Conservation (phyloP, 2,113 vertebrate species). For the Acanthisitta chloris region DNA sequence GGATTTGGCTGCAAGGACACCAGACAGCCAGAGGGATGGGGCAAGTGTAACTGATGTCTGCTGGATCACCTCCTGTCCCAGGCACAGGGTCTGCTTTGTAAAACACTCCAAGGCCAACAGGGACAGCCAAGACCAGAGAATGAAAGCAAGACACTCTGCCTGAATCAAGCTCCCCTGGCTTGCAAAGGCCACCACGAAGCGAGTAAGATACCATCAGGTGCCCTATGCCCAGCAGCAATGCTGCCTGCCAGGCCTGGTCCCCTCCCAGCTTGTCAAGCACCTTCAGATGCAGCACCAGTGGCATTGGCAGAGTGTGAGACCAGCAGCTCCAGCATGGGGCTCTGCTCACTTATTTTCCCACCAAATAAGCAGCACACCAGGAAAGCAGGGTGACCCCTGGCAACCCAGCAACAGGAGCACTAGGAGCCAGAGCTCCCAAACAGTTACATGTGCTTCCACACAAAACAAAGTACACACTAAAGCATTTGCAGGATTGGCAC, state of each 20-base stretch:
- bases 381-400: neutral
- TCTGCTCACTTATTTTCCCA: neutral
- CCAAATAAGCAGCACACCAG: neutral
- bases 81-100: neutral
- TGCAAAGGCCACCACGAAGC: neutral
- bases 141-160: neutral
- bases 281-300: fast-evolving
- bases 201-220: neutral
- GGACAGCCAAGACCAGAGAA: neutral
- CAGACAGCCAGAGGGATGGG: neutral
- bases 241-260: neutral
- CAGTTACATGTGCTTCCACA: fast-evolving
- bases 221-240: neutral
- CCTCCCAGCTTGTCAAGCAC: neutral
- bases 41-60: neutral
- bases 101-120: neutral
- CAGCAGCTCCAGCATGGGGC: neutral
- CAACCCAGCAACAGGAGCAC: neutral
- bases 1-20: neutral
- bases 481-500: fast-evolving
- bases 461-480: neutral
- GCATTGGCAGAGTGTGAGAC: neutral
- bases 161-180: neutral
- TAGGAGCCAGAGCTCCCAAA: neutral
- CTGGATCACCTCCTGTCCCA: neutral